Conservation (phyloP, 1,140 invertebrate genomes). For the Leptinotarsa undecemlineata region DNA sequence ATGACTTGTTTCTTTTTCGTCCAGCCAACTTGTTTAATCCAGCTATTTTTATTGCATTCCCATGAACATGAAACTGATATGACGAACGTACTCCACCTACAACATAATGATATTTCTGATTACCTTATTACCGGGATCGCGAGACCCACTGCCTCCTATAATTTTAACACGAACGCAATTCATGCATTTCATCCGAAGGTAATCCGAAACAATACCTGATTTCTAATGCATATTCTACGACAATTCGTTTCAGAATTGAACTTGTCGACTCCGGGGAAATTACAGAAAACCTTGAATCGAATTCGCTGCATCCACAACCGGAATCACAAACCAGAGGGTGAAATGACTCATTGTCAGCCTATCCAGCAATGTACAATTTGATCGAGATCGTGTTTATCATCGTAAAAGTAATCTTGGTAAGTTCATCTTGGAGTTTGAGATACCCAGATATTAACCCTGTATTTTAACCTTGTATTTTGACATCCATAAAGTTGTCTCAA, state of each 20-base stretch:
- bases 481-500: too few species aligned
- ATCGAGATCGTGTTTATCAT: too few species aligned
- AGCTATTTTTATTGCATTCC: too few species aligned
- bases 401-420: too few species aligned
- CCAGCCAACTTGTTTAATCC: too few species aligned
- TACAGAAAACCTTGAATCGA: slow-evolving; percentile 42
- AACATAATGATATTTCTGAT: background rate
- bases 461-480: too few species aligned
- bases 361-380: too few species aligned
- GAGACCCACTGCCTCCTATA: background rate
- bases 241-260: slow-evolving; percentile 29
- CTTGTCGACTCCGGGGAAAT: slow-evolving; percentile 43
- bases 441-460: too few species aligned
- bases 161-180: background rate
- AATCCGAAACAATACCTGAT: slow-evolving; percentile 35
- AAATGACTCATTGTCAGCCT: background rate
- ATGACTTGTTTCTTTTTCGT: too few species aligned
- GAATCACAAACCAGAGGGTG: slow-evolving; percentile 11
- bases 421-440: too few species aligned
- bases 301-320: slow-evolving; percentile 28
- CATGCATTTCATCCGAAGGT: background rate
- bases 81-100: too few species aligned
- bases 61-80: too few species aligned
- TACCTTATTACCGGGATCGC: background rate
- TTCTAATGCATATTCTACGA: slow-evolving; percentile 34